These are phyloP conservation scores for Cyphomyrus plagiostoma DNA, from an alignment of 2,113 vertebrate species.

Conservation along the genomic window DNA sequence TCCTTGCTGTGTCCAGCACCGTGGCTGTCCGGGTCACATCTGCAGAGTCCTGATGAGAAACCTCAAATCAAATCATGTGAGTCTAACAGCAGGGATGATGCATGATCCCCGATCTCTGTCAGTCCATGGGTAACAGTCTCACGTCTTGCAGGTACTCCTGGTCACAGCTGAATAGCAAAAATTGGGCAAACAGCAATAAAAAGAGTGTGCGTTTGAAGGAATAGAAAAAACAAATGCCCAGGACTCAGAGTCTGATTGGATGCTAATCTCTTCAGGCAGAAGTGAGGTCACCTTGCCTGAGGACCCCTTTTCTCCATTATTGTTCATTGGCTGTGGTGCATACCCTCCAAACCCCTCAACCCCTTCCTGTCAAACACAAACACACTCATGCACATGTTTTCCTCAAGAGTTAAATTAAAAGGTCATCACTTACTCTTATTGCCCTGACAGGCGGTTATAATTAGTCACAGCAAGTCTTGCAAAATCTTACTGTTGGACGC, in stretches of 20 bases:
- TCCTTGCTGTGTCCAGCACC: background rate
- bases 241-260: background rate
- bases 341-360: background rate
- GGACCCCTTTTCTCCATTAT: background rate
- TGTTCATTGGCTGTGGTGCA: background rate
- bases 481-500: background rate
- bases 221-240: background rate
- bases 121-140: conserved; percentile 33
- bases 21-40: conserved; percentile 13
- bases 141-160: conserved; percentile 29
- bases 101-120: conserved; percentile 38
- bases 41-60: conserved; percentile 36
- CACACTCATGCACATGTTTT: background rate
- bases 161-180: conserved; percentile 33
- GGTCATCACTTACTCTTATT: background rate
- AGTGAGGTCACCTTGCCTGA: background rate
- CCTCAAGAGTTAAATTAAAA: background rate
- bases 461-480: background rate
- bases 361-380: background rate
- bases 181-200: conserved; percentile 18
- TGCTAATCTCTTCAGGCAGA: background rate
- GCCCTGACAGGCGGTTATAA: too few relatives aligned
- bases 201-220: conserved; percentile 15
- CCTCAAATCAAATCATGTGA: conserved; percentile 40
- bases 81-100: conserved; percentile 40